Evolutionary conservation across 1,140 invertebrate species (phyloP), one percentile per base, ranked within the genome.

Genomic region (Zaprionus kolodkinae): DNA sequence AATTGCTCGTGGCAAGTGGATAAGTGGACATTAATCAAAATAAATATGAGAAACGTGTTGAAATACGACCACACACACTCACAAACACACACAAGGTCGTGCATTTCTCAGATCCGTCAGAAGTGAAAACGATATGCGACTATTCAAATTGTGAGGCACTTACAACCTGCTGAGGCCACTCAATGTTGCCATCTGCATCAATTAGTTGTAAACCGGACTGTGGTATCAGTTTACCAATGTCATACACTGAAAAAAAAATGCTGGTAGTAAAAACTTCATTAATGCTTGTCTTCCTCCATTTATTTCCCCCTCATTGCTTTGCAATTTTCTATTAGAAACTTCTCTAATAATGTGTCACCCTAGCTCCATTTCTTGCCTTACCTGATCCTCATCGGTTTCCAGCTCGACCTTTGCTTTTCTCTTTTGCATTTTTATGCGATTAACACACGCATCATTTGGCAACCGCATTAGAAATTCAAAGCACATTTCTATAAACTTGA

Each of bases 21-120:
- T 87, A 87, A 87, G 84, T 87, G 84, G 85, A 89, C 84, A 87
- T 87, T 87, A 87, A 87, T 87, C 84, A 87, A 87, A 87, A 87
- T 89, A 87, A 87, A 87, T 87, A 87, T 87, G 84, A 87, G 84
- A 84, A 87, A 87, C 84, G 84, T 87, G 84, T 87, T 77, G 74
- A 84, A 87, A 88, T 89, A 88, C 84, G 73, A 82, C 71, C 40
- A 43, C 72, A 38, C 43, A 71, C 62, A 75, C 67, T 56, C 78
- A 72, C 69, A 50, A 12, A 38, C 38, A 21, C 57, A 63, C 38
- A 30, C 30, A 11, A 1, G 40, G n/a, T 3, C 17, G 33, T n/a
- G 30, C 30, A 57, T 35, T 57, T 6, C 21, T 30, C 35, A 48
- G 30, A 45, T 45, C 12, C 12, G 54, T 27, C 50, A 59, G 35